Base-by-base conservation (phyloP, 2,888 invertebrate genomes). In the Entomobrya multifasciata region DNA sequence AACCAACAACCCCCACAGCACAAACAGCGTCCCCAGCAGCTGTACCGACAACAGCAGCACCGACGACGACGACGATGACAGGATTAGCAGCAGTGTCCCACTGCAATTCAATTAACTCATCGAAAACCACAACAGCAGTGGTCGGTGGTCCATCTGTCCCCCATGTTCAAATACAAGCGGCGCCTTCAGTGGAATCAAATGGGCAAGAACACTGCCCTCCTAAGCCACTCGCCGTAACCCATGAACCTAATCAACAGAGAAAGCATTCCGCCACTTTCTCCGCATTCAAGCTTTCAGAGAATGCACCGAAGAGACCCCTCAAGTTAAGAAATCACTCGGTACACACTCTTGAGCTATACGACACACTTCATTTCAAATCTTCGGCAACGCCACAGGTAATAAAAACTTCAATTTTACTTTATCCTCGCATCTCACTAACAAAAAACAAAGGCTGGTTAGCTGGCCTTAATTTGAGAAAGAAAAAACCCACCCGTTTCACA, bases 251-350 rank as follows among this genome's bases (percentile, higher is more conserved):
- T 30, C 74, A 49, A 41, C 87, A 78, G 47, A 70, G 87, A 57
- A 87, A 87, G 57, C 87, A 83, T 41, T 87, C 87, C 2, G 87
- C 87, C 20, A 87, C 87, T 47, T 87, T 87, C 74, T 83, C 87
- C 79, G 79, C 83, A 13, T 87, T 87, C 67, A 83, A 78, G 47
- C 57, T 83, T 8, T 3, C 13, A 22, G 55, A 74, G 44, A 62
- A 74, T 15, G 81, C 47, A 49, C 88, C 85, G 41, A 91, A 88
- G 57, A 86, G 87, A 77, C 91, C 91, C 11, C 77, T 91, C 72
- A 90, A 89, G 87, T 72, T 91, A 74, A 88, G 86, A 80, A 91
- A 91, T 88, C 89, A 90, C 74, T 88, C 88, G 17, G 88, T 87
- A 8, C 87, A 87, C 49, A 80, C 86, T 11, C 80, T 88, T 3